Percentiles rank a stretch among this genome's conserved stretches.
Evolutionary conservation across 2,888 invertebrate genomes (phyloP).

Genomic region (Aphodius granarius): DNA sequence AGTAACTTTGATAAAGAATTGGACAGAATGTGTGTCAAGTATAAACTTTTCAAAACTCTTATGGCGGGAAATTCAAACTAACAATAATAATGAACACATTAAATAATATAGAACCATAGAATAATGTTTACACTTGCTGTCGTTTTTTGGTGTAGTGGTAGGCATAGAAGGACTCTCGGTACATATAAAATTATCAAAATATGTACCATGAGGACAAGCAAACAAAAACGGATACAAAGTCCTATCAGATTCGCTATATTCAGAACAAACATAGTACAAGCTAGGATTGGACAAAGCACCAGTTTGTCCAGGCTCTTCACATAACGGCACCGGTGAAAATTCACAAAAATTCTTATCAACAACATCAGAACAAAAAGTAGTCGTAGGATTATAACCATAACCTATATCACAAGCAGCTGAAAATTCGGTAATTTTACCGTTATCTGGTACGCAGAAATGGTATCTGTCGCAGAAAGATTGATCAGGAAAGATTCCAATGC

Average conservation of each 20-base stretch:
- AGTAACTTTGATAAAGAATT: no score
- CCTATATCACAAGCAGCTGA: constrained; percentile 17
- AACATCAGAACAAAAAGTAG: constrained; percentile 23
- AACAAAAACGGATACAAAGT: constrained; percentile 23
- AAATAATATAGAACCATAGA: no score
- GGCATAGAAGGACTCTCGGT: no score
- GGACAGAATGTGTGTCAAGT: no score
- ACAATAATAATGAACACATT: no score
- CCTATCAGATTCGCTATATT: not conserved
- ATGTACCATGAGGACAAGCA: constrained; percentile 21
- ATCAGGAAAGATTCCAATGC: constrained; percentile 21
- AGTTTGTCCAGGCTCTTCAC: constrained; percentile 18
- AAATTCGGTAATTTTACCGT: not conserved
- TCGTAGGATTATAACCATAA: constrained; percentile 25
- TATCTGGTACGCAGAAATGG: constrained; percentile 10
- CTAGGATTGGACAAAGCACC: constrained; percentile 17
- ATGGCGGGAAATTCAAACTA: no score
- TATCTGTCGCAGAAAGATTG: constrained; percentile 12
- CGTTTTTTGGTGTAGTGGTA: no score
- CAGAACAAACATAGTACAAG: constrained; percentile 28
- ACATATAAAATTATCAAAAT: constrained; percentile 13
- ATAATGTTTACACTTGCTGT: no score
- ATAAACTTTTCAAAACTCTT: no score
- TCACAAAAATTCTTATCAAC: constrained; percentile 6
- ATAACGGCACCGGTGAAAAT: constrained; percentile 16